A percentile compares a stretch with the other conserved stretches of the same genome.
Evolutionary conservation across 1,140 invertebrate genomes (phyloP).

Genomic region (Ceratina australensis): DNA sequence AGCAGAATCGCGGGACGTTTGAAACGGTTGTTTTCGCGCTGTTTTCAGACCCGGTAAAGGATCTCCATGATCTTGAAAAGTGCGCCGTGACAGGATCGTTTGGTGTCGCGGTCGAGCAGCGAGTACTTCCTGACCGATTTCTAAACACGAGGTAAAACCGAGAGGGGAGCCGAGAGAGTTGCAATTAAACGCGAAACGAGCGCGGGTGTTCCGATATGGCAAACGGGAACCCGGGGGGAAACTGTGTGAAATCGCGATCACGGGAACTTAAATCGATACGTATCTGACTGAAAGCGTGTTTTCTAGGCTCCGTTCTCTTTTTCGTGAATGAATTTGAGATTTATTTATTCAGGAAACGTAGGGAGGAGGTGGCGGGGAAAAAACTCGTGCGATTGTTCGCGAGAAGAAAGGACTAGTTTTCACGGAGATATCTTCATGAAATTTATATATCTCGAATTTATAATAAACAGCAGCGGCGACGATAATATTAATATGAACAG

Average conservation of each 20-base stretch:
- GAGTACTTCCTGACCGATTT: slow-evolving; percentile 6
- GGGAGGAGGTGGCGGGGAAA: background rate
- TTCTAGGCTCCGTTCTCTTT: background rate
- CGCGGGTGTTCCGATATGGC: slow-evolving; percentile 36
- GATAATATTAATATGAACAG: too few species aligned
- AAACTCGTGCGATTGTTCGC: background rate
- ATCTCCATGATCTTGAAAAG: background rate
- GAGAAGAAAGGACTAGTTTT: background rate
- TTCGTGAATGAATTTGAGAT: background rate
- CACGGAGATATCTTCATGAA: background rate
- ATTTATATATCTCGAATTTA: slow-evolving; percentile 7
- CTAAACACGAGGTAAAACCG: background rate
- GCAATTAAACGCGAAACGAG: slow-evolving; percentile 33
- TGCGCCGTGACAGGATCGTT: background rate
- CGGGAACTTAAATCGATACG: slow-evolving; percentile 12
- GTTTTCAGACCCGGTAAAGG: background rate
- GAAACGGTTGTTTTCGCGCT: background rate
- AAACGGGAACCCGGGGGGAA: slow-evolving; percentile 24
- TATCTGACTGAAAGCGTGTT: slow-evolving; percentile 32
- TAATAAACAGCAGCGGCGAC: background rate
- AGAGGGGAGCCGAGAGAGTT: background rate
- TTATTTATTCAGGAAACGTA: background rate
- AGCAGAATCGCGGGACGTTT: background rate
- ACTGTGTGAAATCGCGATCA: slow-evolving; percentile 45
- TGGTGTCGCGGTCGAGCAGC: background rate